Evolutionary conservation across 2,113 vertebrate species (phyloP).

Genomic region (Suricata suricatta): DNA sequence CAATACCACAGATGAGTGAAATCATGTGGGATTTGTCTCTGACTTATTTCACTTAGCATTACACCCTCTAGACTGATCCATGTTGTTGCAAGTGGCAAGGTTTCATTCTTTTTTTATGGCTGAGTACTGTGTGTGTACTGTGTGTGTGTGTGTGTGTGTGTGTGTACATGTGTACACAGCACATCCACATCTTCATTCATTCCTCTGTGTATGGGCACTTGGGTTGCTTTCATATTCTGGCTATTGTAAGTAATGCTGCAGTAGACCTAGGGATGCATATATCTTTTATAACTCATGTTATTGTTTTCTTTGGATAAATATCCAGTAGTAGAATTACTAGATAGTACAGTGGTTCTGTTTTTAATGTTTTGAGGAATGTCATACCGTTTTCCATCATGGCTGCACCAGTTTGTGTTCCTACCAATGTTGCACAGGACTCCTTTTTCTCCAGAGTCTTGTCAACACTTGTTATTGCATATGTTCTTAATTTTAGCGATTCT

Average conservation of each 20-base stretch:
- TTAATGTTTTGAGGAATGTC: background rate
- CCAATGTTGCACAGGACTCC: background rate
- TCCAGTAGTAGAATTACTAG: background rate
- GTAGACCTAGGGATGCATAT: background rate
- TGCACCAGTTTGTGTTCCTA: background rate
- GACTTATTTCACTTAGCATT: background rate
- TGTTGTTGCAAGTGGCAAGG: background rate
- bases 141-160: no score
- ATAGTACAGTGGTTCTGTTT: background rate
- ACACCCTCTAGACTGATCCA: background rate
- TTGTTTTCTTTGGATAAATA: background rate
- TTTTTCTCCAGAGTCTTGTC: background rate
- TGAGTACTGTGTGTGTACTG: background rate
- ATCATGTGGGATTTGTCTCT: background rate
- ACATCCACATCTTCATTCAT: background rate
- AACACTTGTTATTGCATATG: background rate
- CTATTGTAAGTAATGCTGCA: background rate
- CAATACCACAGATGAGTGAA: background rate
- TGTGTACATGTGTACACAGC: no score
- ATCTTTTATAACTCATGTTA: background rate
- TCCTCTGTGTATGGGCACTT: background rate
- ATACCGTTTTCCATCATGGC: background rate
- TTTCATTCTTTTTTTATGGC: background rate
- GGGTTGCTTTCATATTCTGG: background rate
- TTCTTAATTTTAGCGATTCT: background rate